Percentiles rank a stretch among this genome's conserved stretches.
Evolutionary conservation across 2,888 invertebrate genomes (phyloP).

Genomic region (Eupithecia subumbrata): DNA sequence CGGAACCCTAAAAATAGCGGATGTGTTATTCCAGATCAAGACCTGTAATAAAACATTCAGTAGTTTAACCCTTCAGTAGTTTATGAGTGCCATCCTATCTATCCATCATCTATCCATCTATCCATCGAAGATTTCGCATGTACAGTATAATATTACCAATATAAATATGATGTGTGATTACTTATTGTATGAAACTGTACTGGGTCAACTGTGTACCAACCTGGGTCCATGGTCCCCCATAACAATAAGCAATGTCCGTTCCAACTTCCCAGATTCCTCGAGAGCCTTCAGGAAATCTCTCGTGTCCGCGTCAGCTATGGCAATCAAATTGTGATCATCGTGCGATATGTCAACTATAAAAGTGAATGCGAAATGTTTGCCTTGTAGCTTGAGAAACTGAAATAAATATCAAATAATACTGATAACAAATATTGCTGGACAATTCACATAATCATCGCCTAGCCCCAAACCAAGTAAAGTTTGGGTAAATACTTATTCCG

Average conservation of each 20-base stretch:
- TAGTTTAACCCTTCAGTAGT: too few relatives aligned
- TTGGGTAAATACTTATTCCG: too few relatives aligned
- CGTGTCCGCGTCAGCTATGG: conserved; percentile 90
- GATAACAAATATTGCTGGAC: background rate
- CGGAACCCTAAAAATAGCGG: too few relatives aligned
- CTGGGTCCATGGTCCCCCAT: conserved; percentile 98
- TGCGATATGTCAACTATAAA: conserved; percentile 96
- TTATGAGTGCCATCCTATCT: too few relatives aligned
- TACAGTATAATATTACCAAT: too few relatives aligned
- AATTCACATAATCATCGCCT: background rate
- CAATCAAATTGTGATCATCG: conserved; percentile 91
- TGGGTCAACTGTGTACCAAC: conserved; percentile 61
- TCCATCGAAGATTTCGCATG: too few relatives aligned
- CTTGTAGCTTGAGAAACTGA: conserved; percentile 64
- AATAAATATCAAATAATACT: conserved; percentile 13
- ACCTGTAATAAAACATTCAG: too few relatives aligned
- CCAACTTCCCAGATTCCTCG: conserved; percentile 84
- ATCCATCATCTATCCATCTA: too few relatives aligned
- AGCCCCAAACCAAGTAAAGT: too few relatives aligned
- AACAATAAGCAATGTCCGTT: conserved; percentile 92
- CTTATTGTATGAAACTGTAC: too few relatives aligned
- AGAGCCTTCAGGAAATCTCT: conserved; percentile 86
- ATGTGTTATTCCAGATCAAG: too few relatives aligned
- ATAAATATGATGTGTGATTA: too few relatives aligned
- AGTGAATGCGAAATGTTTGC: conserved; percentile 91